Base-by-base conservation (phyloP, 2,797 vertebrate species). In the Adrianichthys oophorus region DNA sequence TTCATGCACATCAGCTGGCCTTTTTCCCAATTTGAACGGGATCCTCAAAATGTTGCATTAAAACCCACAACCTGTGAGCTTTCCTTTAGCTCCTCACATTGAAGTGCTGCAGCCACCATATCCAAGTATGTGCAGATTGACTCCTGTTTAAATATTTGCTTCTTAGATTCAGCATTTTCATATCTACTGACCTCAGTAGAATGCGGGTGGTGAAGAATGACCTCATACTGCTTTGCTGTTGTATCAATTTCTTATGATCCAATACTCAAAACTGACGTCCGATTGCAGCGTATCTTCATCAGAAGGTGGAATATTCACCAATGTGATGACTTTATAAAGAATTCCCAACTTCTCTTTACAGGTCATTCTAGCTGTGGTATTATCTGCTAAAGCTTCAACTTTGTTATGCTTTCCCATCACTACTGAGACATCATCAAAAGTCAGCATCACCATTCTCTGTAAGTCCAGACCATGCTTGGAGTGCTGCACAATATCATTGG, bases 111-210 rank as follows among this genome's bases (percentile, higher is more conserved):
- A 53, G 72, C 48, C 14, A 70, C 66, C 55, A 76, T 67, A 41
- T 78, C 70, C 53, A 64, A 63, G 60, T 71, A 80, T 71, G 69
- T 73, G 40, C 50, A 59, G 62, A 64, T 62, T 52, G 69, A 56
- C 68, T 51, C 32, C 0, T 59, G 48, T 70, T 77, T 73, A 40
- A 29, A 17, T 78, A 74, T 74, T 60, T 77, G 48, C 32, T 56
- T 72, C 65, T 68, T 79, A 53, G 78, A 79, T 42, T 77, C 60
- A 46, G 40, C 59, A 65, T 68, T 67, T 63, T 76, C 1, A 55
- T 40, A 59, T 48, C 56, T 68, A 19, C 68, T 81, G 68, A 23
- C 49, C 57, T 73, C 59, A 56, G 69, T 16, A 59, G 59, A 65
- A 4, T 62, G 52, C 65, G 59, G 51, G 43, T 32, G 55, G 14